These are phyloP conservation scores for Hycleus cichorii DNA, from an alignment of 1,140 invertebrate species.

Conservation along the genomic window DNA sequence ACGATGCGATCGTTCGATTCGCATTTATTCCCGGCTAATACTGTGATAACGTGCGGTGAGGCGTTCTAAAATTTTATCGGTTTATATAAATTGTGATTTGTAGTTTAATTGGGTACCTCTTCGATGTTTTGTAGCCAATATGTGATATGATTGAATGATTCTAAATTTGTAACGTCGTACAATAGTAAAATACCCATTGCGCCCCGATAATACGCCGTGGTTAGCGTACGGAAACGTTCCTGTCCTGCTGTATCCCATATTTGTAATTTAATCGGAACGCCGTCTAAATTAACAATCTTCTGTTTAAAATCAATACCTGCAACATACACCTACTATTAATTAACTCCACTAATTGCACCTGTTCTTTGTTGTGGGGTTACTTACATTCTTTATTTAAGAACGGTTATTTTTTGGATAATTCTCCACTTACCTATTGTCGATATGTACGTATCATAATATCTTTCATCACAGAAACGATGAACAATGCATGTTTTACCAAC, in stretches of 20 bases:
- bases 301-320: constrained; percentile 83
- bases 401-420: constrained; percentile 1
- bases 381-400: neutral
- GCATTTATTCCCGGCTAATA: constrained; percentile 78
- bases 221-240: constrained; percentile 72
- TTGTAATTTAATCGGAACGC: constrained; percentile 77
- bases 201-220: constrained; percentile 79
- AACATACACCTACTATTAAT: constrained; percentile 4
- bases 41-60: constrained; percentile 76
- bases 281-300: constrained; percentile 80
- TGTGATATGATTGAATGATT: constrained; percentile 78
- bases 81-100: too few relatives aligned
- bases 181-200: constrained; percentile 82
- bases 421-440: constrained; percentile 76
- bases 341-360: neutral
- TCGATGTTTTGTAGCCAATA: constrained; percentile 84
- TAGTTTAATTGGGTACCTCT: constrained; percentile 48
- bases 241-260: constrained; percentile 77
- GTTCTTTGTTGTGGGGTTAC: neutral
- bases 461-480: constrained; percentile 82
- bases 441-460: constrained; percentile 86
- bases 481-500: constrained; percentile 90
- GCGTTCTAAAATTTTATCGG: constrained; percentile 57
- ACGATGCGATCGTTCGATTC: constrained; percentile 67
- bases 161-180: constrained; percentile 80